Percentiles rank a stretch among this genome's conserved stretches.
phyloP scores from a whole-genome alignment of 2,797 vertebrate species.

The Avahi laniger region DNA sequence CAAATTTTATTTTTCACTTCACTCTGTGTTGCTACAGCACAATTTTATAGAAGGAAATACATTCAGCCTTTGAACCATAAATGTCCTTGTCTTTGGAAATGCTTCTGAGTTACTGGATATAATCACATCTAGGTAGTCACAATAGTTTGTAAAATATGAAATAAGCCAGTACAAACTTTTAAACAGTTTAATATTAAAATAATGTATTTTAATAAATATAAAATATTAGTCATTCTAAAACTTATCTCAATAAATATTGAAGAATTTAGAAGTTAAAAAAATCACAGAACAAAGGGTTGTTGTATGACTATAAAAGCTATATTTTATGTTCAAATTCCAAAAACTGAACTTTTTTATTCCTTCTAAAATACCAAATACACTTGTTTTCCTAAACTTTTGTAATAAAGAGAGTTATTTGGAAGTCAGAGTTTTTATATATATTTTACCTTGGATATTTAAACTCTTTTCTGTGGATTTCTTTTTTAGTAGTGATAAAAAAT shows the following conservation, averaged over 20 bases:
- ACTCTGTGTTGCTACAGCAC: neutral
- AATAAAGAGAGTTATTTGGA: conserved; percentile 57
- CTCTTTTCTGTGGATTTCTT: conserved; percentile 49
- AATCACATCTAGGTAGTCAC: neutral
- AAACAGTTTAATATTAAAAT: neutral
- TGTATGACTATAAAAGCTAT: neutral
- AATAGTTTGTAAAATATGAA: neutral
- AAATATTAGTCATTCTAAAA: neutral
- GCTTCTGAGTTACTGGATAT: neutral
- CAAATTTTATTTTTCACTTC: neutral
- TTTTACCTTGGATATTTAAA: conserved; percentile 67
- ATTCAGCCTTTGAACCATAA: neutral
- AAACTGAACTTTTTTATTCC: neutral
- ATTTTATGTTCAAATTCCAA: conserved; percentile 4
- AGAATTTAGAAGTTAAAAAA: neutral
- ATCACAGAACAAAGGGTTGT: neutral
- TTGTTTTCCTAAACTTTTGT: conserved; percentile 19
- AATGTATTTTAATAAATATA: neutral
- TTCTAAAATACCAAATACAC: neutral
- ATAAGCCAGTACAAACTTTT: neutral
- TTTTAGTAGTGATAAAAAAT: conserved; percentile 69
- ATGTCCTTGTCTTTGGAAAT: neutral
- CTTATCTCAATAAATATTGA: neutral
- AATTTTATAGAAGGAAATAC: neutral
- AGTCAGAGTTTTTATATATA: conserved; percentile 7